These are phyloP conservation scores for Altica lythri DNA, from an alignment of 2,888 invertebrate genomes.

Conservation along the genomic window DNA sequence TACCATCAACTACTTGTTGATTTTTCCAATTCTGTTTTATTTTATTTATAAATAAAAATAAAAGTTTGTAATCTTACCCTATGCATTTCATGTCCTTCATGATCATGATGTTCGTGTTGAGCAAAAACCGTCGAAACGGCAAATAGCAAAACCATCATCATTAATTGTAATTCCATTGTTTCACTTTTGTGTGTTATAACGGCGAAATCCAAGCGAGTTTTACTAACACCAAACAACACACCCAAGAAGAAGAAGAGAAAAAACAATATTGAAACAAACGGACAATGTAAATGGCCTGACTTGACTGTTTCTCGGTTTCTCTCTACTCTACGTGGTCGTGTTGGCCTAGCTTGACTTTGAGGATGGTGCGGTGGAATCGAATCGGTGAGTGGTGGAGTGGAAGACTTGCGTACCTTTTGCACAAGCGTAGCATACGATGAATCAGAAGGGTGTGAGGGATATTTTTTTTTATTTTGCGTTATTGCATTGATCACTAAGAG, in stretches of 20 bases:
- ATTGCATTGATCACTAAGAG: no score
- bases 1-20: no score
- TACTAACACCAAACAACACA: constrained; percentile 11
- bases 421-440: constrained; percentile 17
- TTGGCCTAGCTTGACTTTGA: not conserved
- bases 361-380: not conserved
- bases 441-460: constrained; percentile 8
- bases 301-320: not conserved
- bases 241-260: constrained; percentile 10
- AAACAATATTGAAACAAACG: not conserved
- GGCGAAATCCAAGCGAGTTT: not conserved
- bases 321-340: not conserved
- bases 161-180: constrained; percentile 24
- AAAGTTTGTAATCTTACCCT: constrained; percentile 34
- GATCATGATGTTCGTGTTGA: constrained; percentile 28
- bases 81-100: constrained; percentile 33
- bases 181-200: constrained; percentile 5
- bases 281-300: not conserved
- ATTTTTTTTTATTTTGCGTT: constrained; percentile 1
- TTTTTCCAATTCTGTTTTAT: not conserved
- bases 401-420: constrained; percentile 24
- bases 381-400: constrained; percentile 6
- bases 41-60: not conserved
- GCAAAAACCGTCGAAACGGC: constrained; percentile 19
- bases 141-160: constrained; percentile 25